Evolutionary conservation across 37 sponge, comb jelly and placozoan species (phyloP).

Genomic region (Hormiphora californensis): DNA sequence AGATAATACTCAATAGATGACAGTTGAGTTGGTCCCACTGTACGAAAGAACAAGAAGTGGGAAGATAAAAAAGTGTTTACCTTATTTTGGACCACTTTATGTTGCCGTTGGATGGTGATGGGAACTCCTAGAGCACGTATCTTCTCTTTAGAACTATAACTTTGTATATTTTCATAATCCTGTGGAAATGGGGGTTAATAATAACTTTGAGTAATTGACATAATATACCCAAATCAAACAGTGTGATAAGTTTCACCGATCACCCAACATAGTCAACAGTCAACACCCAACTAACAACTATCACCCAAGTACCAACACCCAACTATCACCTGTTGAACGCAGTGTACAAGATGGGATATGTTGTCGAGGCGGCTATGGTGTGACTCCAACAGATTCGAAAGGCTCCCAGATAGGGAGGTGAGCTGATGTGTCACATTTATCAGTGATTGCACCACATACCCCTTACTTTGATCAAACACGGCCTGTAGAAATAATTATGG

Average conservation of each 20-base stretch:
- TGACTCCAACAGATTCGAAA: constrained; percentile 11
- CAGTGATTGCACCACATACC: constrained; percentile 37
- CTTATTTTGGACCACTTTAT: constrained; percentile 53
- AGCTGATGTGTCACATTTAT: constrained; percentile 21
- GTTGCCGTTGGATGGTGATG: constrained; percentile 20
- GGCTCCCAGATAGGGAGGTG: background rate
- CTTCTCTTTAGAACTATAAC: constrained; percentile 31
- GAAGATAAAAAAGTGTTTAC: too few species aligned
- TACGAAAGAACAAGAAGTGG: too few species aligned
- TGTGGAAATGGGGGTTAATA: too few species aligned
- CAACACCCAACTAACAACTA: background rate
- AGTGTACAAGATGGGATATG: constrained; percentile 28
- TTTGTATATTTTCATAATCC: constrained; percentile 48
- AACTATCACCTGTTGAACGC: constrained; percentile 26
- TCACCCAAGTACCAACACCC: background rate
- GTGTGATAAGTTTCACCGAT: too few species aligned
- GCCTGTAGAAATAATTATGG: background rate
- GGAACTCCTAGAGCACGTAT: constrained; percentile 23
- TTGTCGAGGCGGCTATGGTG: constrained; percentile 22
- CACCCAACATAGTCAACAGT: background rate
- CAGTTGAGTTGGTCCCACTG: too few species aligned
- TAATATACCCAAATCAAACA: too few species aligned
- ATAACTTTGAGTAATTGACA: too few species aligned
- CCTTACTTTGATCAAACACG: constrained; percentile 49
- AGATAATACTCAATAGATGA: too few species aligned